Percentiles rank a stretch among this genome's conserved stretches.
phyloP scores from a whole-genome alignment of 1,140 invertebrate species.

The Euschistus heros region DNA sequence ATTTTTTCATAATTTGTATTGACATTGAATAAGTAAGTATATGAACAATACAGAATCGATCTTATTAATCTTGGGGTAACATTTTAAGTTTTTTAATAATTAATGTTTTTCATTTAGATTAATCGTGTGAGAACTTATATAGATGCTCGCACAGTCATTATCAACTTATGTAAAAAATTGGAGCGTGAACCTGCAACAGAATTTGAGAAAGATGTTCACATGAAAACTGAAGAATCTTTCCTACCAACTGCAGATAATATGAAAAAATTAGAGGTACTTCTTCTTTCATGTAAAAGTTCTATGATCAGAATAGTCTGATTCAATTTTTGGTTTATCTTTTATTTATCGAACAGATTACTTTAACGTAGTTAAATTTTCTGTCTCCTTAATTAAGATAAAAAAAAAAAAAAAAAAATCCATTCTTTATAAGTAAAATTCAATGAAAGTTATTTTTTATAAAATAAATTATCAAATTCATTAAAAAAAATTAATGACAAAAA shows the following conservation, averaged over 20 bases:
- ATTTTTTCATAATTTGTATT: too few species aligned
- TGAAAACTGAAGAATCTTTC: background rate
- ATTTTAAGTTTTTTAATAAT: background rate
- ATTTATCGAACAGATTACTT: background rate
- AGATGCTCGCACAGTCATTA: background rate
- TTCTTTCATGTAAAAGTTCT: background rate
- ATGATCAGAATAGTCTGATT: too few species aligned
- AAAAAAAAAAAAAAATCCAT: too few species aligned
- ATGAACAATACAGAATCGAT: background rate
- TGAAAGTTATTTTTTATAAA: too few species aligned
- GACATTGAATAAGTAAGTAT: too few species aligned
- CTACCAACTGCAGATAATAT: background rate
- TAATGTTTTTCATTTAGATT: background rate
- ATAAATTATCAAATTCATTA: too few species aligned
- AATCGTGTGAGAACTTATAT: background rate
- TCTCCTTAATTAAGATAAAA: too few species aligned
- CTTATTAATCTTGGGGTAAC: background rate
- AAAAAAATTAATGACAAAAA: too few species aligned
- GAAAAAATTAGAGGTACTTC: background rate
- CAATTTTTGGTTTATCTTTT: background rate
- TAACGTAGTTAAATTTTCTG: background rate
- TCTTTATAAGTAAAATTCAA: too few species aligned
- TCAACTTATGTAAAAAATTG: background rate
- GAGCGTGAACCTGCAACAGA: background rate
- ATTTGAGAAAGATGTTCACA: slow-evolving; percentile 1